phyloP scores from a whole-genome alignment of 2,113 vertebrate genomes.

The Zapus hudsonius region DNA sequence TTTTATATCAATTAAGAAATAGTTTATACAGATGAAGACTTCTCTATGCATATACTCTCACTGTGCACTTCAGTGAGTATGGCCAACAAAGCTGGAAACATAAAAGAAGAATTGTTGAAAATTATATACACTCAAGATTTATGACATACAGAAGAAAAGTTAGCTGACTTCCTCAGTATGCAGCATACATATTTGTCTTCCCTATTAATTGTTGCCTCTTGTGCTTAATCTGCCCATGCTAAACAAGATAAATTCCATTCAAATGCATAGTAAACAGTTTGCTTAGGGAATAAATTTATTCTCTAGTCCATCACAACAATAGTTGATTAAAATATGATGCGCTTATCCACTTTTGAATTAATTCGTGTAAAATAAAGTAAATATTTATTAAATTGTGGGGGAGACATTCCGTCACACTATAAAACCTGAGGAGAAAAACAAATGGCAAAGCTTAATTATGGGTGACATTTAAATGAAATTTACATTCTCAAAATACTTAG shows the following conservation, averaged over 20 bases:
- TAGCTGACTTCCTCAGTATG: not conserved
- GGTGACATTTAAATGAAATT: conserved; percentile 75
- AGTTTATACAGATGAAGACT: not conserved
- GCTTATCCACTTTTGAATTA: conserved; percentile 68
- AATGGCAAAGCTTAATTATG: conserved; percentile 73
- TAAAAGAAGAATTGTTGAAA: not conserved
- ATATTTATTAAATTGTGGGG: conserved; percentile 71
- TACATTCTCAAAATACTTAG: conserved; percentile 67
- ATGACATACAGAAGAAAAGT: not conserved
- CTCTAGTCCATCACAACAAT: conserved; percentile 68
- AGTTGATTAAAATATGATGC: conserved; percentile 70
- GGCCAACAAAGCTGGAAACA: not conserved
- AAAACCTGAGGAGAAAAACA: conserved; percentile 68
- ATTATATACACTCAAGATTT: conserved; percentile 1
- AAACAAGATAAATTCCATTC: conserved; percentile 66
- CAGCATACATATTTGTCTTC: conserved; percentile 14
- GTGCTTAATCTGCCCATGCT: conserved; percentile 25
- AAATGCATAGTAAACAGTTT: conserved; percentile 66
- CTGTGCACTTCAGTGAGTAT: not conserved
- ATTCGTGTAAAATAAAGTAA: conserved; percentile 74
- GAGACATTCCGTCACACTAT: conserved; percentile 73
- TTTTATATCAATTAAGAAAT: not conserved
- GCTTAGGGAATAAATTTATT: conserved; percentile 66
- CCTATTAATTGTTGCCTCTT: conserved; percentile 47
- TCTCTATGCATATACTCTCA: too few species aligned